phyloP scores from a whole-genome alignment of 92 coral and sea anemone genomes.

The Actinernus sp. region DNA sequence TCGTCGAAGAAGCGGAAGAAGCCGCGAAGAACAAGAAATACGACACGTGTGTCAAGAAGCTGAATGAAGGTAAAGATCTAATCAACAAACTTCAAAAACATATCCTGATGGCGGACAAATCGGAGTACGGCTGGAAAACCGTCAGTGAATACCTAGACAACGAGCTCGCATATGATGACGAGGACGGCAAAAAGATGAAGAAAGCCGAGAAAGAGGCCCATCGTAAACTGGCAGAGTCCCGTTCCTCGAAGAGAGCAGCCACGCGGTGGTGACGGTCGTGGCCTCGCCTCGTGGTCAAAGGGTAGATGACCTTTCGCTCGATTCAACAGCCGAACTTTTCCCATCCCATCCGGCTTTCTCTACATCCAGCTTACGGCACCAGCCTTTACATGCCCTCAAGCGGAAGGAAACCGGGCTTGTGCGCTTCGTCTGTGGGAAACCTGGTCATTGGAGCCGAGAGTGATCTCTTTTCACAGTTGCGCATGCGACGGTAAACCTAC shows the following conservation, averaged over 20 bases:
- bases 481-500: conserved; percentile 5
- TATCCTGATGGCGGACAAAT: conserved; percentile 33
- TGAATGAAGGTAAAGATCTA: conserved; percentile 48
- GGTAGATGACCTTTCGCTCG: no score
- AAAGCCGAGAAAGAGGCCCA: conserved; percentile 69
- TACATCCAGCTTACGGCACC: no score
- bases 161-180: conserved; percentile 22
- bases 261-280: conserved; percentile 12
- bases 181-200: conserved; percentile 47
- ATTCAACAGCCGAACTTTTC: no score
- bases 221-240: conserved; percentile 37
- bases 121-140: conserved; percentile 37
- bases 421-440: no score
- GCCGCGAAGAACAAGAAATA: conserved; percentile 31
- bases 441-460: no score
- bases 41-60: conserved; percentile 43
- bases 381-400: no score
- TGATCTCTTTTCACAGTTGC: no score
- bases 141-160: conserved; percentile 49
- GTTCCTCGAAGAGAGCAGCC: conserved; percentile 5
- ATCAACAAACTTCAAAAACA: conserved; percentile 42
- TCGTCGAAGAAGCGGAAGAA: conserved; percentile 43
- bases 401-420: no score
- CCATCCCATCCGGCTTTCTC: no score
- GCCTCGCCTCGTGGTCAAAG: no score